These are phyloP conservation scores for Papilio glaucus DNA, from an alignment of 1,140 invertebrate genomes.

Conservation along the genomic window DNA sequence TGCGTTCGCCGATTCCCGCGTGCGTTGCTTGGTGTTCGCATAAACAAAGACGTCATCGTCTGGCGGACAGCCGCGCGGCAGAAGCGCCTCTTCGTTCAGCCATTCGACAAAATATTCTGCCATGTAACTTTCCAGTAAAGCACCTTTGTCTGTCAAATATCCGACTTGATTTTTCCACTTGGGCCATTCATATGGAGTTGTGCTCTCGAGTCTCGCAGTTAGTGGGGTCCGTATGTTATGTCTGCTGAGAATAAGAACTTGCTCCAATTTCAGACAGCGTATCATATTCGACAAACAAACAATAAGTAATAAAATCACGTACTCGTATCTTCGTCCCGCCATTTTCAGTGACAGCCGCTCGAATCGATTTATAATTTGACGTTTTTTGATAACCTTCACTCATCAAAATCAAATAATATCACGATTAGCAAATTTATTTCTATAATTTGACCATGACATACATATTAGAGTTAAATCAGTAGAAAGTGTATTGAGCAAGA, in stretches of 20 bases:
- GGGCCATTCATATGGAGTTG: slow-evolving; percentile 66
- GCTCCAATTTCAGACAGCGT: slow-evolving; percentile 49
- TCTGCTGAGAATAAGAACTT: slow-evolving; percentile 69
- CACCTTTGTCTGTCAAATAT: slow-evolving; percentile 68
- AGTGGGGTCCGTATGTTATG: slow-evolving; percentile 70
- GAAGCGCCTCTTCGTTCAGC: slow-evolving; percentile 52
- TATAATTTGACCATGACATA: slow-evolving; percentile 6
- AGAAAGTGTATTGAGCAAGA: neutral
- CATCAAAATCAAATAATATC: neutral
- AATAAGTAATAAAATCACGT: neutral
- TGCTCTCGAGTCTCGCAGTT: slow-evolving; percentile 55
- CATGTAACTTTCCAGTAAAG: slow-evolving; percentile 67
- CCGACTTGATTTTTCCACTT: slow-evolving; percentile 64
- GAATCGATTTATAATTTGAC: neutral
- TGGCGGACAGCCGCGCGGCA: slow-evolving; percentile 53
- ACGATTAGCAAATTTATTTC: neutral
- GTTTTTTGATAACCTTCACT: neutral
- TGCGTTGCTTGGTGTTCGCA: slow-evolving; percentile 65
- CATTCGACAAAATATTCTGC: slow-evolving; percentile 62
- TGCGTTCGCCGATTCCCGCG: slow-evolving; percentile 60
- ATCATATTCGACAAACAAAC: neutral
- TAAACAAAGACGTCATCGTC: slow-evolving; percentile 63
- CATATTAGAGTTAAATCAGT: neutral
- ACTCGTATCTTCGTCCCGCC: slow-evolving; percentile 12
- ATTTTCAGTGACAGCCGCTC: slow-evolving; percentile 16